A percentile compares a stretch with the other conserved stretches of the same genome.
Evolutionary conservation across 1,140 invertebrate genomes (phyloP).

Genomic region (Apis dorsata): DNA sequence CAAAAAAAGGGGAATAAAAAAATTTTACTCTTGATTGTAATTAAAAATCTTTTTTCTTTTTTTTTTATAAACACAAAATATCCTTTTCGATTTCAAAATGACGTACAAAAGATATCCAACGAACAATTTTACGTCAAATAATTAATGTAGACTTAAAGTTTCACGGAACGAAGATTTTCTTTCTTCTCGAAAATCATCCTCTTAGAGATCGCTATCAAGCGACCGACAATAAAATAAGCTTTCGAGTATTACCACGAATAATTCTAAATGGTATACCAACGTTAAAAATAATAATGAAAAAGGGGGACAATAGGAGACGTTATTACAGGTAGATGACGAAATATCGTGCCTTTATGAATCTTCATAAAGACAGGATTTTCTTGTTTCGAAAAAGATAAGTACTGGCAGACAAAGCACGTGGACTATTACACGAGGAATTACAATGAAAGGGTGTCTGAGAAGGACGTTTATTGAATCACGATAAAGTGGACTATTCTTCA

Average conservation of each 20-base stretch:
- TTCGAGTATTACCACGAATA: background rate
- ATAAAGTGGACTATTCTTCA: background rate
- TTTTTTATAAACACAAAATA: too few relatives aligned
- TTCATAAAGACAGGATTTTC: background rate
- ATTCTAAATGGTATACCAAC: background rate
- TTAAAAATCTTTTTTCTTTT: too few relatives aligned
- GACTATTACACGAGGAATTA: background rate
- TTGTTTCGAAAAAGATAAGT: background rate
- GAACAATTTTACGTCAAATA: background rate
- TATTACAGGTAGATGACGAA: background rate
- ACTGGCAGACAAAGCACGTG: background rate
- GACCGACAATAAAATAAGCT: background rate
- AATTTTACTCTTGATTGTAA: too few relatives aligned
- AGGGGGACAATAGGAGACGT: background rate
- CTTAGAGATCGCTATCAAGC: background rate
- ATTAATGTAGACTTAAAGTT: background rate
- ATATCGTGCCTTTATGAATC: constrained; percentile 6
- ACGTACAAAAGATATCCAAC: background rate
- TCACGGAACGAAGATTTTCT: background rate
- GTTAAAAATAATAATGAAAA: constrained; percentile 3
- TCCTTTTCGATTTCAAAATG: background rate
- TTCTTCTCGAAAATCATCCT: too few relatives aligned
- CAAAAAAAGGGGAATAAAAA: too few relatives aligned
- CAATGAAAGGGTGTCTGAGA: background rate
- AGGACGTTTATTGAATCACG: background rate